Evolutionary conservation across 2,797 vertebrate genomes (phyloP), one percentile per base, ranked within the genome.

Genomic region (Rhinoraja longicauda): DNA sequence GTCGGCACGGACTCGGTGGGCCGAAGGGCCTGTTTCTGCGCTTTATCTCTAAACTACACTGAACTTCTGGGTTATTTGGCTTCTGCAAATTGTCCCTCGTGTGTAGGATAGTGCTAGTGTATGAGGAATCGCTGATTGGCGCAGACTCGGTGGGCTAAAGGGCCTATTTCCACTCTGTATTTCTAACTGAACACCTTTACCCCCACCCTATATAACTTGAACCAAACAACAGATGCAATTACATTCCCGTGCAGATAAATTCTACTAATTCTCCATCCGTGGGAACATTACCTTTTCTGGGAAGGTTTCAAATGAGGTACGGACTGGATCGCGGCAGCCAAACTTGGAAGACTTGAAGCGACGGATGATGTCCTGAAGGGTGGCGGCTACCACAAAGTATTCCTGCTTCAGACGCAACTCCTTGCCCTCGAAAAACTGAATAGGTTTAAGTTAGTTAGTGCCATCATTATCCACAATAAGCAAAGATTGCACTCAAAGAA

Each of bases 311-410:
- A 99, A 99, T 95, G 97, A 97, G 0, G 98, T 99, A 94, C 99
- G 98, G 95, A 97, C 97, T 13, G 98, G 96, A 93, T 99, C 98
- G 93, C 97, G 97, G 94, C 98, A 98, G 95, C 99, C 99, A 3
- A 99, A 99, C 94, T 99, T 99, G 94, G 98, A 99, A 93, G 98
- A 98, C 96, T 99, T 99, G 95, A 99, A 99, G 93, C 98, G 98
- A 1, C 98, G 97, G 94, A 99, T 97, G 96, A 99, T 99, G 96
- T 99, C 99, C 95, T 99, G 99, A 62, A 99, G 97, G 70, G 98
- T 99, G 93, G 99, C 98, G 21, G 99, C 98, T 94, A 99, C 99
- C 95, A 99, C 99, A 79, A 99, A 99, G 96, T 99, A 99, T 94
- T 99, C 99, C 96, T 99, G 98, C 94, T 99, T 99, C 96, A 99